These are phyloP conservation scores for Denticeps clupeoides DNA, from an alignment of 2,797 vertebrate genomes.

Conservation along the genomic window DNA sequence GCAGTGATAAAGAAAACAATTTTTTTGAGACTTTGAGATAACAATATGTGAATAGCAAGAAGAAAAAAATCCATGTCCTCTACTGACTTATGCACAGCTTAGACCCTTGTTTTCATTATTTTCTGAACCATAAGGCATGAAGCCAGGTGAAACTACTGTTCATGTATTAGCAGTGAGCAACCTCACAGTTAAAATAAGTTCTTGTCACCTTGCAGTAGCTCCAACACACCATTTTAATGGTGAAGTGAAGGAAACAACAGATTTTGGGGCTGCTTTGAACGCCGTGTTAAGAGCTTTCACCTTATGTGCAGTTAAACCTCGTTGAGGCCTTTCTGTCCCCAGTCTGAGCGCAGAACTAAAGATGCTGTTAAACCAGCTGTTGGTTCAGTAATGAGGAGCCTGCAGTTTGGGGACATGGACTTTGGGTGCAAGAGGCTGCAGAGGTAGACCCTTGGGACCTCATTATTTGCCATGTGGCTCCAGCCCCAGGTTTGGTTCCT, in stretches of 20 bases:
- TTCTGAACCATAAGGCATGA: too few relatives aligned
- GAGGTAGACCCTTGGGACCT: slow-evolving; percentile 47
- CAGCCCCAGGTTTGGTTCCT: slow-evolving; percentile 15
- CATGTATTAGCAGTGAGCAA: too few relatives aligned
- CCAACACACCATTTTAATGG: too few relatives aligned
- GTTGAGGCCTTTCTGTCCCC: slow-evolving; percentile 4
- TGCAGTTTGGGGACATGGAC: slow-evolving; percentile 22
- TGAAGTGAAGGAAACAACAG: neutral
- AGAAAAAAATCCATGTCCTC: too few relatives aligned
- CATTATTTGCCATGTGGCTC: slow-evolving; percentile 44
- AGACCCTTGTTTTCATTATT: too few relatives aligned
- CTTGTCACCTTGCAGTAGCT: too few relatives aligned
- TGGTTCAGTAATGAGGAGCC: slow-evolving; percentile 37
- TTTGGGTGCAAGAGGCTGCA: slow-evolving; percentile 13
- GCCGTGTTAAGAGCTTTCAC: slow-evolving; percentile 10
- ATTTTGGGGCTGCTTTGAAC: slow-evolving; percentile 5
- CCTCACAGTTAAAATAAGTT: too few relatives aligned
- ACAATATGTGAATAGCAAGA: too few relatives aligned
- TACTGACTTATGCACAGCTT: too few relatives aligned
- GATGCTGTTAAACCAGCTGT: slow-evolving; percentile 24
- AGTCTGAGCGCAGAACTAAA: slow-evolving; percentile 22
- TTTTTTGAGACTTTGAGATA: too few relatives aligned
- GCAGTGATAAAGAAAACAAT: too few relatives aligned
- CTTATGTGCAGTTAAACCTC: slow-evolving; percentile 11
- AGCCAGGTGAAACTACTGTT: too few relatives aligned